A percentile compares a stretch with the other conserved stretches of the same genome.
phyloP scores from a whole-genome alignment of 2,797 vertebrate genomes.

The Catostomus latipinnis region DNA sequence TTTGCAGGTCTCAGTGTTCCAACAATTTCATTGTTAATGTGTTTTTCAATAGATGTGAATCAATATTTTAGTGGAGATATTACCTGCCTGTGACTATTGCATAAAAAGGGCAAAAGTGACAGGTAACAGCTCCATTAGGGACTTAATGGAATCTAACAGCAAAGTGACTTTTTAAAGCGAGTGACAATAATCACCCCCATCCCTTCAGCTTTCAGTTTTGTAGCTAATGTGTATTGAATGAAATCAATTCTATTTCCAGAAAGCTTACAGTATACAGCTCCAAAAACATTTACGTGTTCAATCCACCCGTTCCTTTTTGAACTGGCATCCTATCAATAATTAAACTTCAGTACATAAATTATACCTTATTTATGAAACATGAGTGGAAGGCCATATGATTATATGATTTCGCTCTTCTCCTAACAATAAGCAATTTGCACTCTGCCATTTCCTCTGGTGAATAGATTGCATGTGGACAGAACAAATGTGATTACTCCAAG shows the following conservation, averaged over 20 bases:
- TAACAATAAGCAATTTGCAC: slow-evolving; percentile 55
- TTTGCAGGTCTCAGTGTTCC: slow-evolving; percentile 11
- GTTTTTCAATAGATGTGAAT: slow-evolving; percentile 44
- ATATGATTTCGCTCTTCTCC: slow-evolving; percentile 32
- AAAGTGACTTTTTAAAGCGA: slow-evolving; percentile 65
- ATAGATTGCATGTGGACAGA: slow-evolving; percentile 30
- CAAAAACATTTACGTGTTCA: slow-evolving; percentile 14
- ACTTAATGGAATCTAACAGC: slow-evolving; percentile 77
- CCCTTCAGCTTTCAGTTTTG: slow-evolving; percentile 40
- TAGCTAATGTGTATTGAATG: slow-evolving; percentile 47
- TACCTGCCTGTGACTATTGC: slow-evolving; percentile 40
- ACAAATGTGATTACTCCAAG: slow-evolving; percentile 24
- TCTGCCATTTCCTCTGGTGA: slow-evolving; percentile 28
- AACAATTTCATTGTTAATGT: slow-evolving; percentile 38
- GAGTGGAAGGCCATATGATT: slow-evolving; percentile 47
- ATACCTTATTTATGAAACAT: slow-evolving; percentile 56
- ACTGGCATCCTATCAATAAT: slow-evolving; percentile 51
- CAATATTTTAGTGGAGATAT: slow-evolving; percentile 36
- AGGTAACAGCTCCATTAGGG: slow-evolving; percentile 51
- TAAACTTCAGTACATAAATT: slow-evolving; percentile 57
- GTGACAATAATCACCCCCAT: slow-evolving; percentile 37
- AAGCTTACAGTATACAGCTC: neutral
- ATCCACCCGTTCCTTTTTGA: slow-evolving; percentile 28
- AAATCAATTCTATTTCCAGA: slow-evolving; percentile 29
- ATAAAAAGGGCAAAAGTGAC: slow-evolving; percentile 40